phyloP scores from a whole-genome alignment of 92 coral and sea anemone genomes.

The Epizoanthus illoricatus region DNA sequence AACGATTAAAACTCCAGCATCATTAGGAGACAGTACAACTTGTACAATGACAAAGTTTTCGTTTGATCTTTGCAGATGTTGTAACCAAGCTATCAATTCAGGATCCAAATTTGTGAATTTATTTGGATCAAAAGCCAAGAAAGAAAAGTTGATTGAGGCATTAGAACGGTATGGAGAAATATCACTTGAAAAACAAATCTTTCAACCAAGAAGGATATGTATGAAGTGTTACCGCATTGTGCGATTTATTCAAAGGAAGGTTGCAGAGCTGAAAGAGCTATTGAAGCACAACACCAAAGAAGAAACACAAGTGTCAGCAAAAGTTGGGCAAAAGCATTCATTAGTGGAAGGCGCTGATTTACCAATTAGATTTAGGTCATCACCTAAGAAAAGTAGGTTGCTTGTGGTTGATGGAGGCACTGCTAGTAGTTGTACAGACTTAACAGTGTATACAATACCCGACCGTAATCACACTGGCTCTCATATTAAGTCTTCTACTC shows the following conservation, averaged over 20 bases:
- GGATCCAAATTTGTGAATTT: neutral
- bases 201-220: neutral
- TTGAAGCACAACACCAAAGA: neutral
- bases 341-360: neutral
- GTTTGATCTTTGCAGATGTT: neutral
- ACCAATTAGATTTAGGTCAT: neutral
- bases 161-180: conserved; percentile 1
- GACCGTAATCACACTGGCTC: neutral
- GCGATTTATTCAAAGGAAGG: conserved; percentile 1
- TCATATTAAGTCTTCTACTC: neutral
- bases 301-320: neutral
- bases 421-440: neutral
- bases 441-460: conserved; percentile 14
- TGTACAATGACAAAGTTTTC: no score
- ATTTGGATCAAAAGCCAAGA: neutral
- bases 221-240: neutral
- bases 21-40: no score
- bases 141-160: neutral
- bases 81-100: neutral
- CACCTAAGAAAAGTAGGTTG: neutral
- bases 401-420: neutral
- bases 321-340: neutral
- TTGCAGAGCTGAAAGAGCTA: neutral
- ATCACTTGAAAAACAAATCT: neutral
- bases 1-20: no score